Conservation (phyloP, 1,140 invertebrate genomes). For the Coboldia fuscipes region DNA sequence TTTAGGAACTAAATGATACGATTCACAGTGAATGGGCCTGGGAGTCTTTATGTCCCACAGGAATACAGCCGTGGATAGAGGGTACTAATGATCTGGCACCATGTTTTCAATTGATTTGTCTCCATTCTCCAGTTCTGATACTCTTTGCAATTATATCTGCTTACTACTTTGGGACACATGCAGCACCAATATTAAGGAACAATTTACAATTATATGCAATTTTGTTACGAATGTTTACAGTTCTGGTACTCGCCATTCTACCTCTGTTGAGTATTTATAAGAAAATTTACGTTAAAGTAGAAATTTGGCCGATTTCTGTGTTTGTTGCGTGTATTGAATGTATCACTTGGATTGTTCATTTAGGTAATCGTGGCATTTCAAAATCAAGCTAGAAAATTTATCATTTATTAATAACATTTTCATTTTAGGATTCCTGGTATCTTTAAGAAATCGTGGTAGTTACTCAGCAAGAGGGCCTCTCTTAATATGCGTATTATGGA, state of each 20-base stretch:
- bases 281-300: slow-evolving; percentile 23
- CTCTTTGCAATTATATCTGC: slow-evolving; percentile 48
- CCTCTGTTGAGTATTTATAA: slow-evolving; percentile 40
- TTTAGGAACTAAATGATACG: too few species aligned
- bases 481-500: slow-evolving; percentile 38
- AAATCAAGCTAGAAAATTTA: neutral
- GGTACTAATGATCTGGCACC: slow-evolving; percentile 45
- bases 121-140: slow-evolving; percentile 44
- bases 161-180: slow-evolving; percentile 48
- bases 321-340: slow-evolving; percentile 41
- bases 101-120: slow-evolving; percentile 59
- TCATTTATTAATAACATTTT: neutral
- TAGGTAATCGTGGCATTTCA: slow-evolving; percentile 17
- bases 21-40: too few species aligned
- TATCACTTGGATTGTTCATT: slow-evolving; percentile 58
- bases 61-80: slow-evolving; percentile 37
- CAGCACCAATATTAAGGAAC: slow-evolving; percentile 28
- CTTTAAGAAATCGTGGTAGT: slow-evolving; percentile 35
- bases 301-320: slow-evolving; percentile 37
- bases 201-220: slow-evolving; percentile 33
- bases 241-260: slow-evolving; percentile 34
- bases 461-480: slow-evolving; percentile 48
- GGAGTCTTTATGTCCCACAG: slow-evolving; percentile 45
- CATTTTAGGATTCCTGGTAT: slow-evolving; percentile 34
- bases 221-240: slow-evolving; percentile 33